phyloP scores from a whole-genome alignment of 2,113 vertebrate species.

The Pristiophorus japonicus region DNA sequence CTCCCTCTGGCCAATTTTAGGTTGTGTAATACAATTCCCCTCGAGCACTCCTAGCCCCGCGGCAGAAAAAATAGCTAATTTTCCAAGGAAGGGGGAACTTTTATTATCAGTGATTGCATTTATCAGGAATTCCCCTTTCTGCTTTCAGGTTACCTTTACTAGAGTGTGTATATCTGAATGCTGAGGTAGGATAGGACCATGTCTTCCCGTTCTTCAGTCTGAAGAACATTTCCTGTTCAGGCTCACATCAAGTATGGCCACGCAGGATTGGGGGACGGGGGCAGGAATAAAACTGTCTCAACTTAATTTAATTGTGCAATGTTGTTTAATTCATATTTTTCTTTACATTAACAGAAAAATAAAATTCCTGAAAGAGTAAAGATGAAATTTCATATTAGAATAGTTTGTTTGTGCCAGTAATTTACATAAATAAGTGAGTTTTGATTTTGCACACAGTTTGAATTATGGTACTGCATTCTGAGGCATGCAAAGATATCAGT shows the following conservation, averaged over 20 bases:
- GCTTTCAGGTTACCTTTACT: not conserved
- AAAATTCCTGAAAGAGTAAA: not conserved
- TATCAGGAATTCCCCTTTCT: not conserved
- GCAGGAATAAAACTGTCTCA: not conserved
- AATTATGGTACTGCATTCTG: not conserved
- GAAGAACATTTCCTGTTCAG: not conserved
- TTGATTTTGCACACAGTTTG: not conserved
- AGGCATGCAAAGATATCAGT: not conserved
- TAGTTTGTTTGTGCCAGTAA: not conserved
- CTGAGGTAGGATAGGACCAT: not conserved
- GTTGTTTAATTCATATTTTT: constrained; percentile 41
- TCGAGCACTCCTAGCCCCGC: not conserved
- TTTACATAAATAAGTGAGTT: not conserved
- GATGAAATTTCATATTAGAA: not conserved
- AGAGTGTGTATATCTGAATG: not conserved
- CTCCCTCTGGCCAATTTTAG: not conserved
- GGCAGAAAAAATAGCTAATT: not conserved
- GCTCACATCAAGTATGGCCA: not conserved
- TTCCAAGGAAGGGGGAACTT: not conserved
- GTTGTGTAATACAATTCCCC: not conserved
- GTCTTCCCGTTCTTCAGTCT: not conserved
- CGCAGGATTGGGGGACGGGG: not conserved
- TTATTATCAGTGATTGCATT: not conserved
- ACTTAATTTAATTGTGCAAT: constrained; percentile 1
- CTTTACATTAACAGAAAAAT: not conserved